A percentile compares a stretch with the other conserved stretches of the same genome.
These are phyloP conservation scores for Phyllotis vaccarum DNA, from an alignment of 2,797 vertebrate genomes.

Conservation along the genomic window DNA sequence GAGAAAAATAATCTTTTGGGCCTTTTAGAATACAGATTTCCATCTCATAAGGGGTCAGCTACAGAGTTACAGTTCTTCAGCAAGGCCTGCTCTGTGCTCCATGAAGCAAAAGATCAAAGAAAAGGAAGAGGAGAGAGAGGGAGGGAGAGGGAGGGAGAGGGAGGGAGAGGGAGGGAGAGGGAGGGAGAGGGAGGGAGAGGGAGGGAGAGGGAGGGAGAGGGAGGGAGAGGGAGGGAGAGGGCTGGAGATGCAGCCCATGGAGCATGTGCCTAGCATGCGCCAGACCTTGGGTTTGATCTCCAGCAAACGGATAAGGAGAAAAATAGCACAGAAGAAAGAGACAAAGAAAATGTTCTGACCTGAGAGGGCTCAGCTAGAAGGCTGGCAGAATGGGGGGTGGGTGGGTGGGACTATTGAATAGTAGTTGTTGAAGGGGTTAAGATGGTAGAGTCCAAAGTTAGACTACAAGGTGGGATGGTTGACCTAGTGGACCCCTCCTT, in stretches of 20 bases:
- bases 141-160: not conserved
- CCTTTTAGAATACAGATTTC: constrained; percentile 7
- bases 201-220: not conserved
- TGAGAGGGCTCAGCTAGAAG: not conserved
- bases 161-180: not conserved
- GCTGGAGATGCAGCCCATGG: not conserved
- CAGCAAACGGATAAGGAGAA: not conserved
- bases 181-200: too few species aligned
- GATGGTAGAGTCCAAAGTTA: not conserved
- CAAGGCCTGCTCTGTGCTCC: not conserved
- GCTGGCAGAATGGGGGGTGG: not conserved
- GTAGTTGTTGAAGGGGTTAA: not conserved
- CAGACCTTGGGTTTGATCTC: not conserved
- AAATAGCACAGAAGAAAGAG: not conserved
- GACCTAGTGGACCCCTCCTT: not conserved
- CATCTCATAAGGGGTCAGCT: not conserved
- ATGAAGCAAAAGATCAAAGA: not conserved
- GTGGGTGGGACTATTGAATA: not conserved
- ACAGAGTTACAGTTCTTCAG: not conserved
- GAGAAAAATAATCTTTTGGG: not conserved
- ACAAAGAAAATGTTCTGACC: not conserved
- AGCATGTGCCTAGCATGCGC: not conserved
- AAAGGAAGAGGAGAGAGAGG: too few species aligned
- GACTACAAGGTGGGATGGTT: not conserved
- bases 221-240: not conserved